phyloP scores from a whole-genome alignment of 2,888 invertebrate species.

The Panopea generosa region DNA sequence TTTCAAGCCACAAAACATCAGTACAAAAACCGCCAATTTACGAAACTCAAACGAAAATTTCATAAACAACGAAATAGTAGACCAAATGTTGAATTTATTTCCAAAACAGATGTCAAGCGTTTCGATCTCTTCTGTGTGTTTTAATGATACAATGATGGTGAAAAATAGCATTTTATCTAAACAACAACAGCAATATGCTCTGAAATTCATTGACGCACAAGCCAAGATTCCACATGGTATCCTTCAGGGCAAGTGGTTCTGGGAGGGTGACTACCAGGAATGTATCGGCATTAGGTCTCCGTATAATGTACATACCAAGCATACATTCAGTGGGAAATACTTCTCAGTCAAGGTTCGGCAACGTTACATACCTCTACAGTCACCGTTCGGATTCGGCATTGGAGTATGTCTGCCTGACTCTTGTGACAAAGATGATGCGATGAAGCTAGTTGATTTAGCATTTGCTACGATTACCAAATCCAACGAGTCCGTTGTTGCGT shows the following conservation, averaged over 20 bases:
- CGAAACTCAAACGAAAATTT: too few species aligned
- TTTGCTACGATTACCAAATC: not conserved
- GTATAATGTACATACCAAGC: constrained; percentile 14
- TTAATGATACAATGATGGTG: constrained; percentile 42
- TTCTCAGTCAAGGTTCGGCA: constrained; percentile 14
- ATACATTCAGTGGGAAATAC: constrained; percentile 36
- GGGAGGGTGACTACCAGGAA: constrained; percentile 47
- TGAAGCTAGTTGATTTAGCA: constrained; percentile 1
- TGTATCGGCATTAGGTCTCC: constrained; percentile 20
- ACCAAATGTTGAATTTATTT: too few species aligned
- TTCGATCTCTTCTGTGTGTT: not conserved
- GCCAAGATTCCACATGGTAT: constrained; percentile 38
- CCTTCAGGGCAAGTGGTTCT: constrained; percentile 26
- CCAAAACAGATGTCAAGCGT: too few species aligned
- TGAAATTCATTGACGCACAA: constrained; percentile 36
- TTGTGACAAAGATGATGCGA: constrained; percentile 30
- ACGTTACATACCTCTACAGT: not conserved
- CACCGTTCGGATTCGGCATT: not conserved
- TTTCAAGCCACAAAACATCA: too few species aligned
- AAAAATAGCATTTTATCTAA: constrained; percentile 11
- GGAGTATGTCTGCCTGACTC: constrained; percentile 50
- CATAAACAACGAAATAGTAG: too few species aligned
- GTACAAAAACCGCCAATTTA: too few species aligned
- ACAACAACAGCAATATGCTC: constrained; percentile 6
- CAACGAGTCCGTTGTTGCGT: not conserved